A percentile compares a stretch with the other conserved stretches of the same genome.
These are phyloP conservation scores for Chaenocephalus aceratus DNA, from an alignment of 2,113 vertebrate species.

Conservation along the genomic window DNA sequence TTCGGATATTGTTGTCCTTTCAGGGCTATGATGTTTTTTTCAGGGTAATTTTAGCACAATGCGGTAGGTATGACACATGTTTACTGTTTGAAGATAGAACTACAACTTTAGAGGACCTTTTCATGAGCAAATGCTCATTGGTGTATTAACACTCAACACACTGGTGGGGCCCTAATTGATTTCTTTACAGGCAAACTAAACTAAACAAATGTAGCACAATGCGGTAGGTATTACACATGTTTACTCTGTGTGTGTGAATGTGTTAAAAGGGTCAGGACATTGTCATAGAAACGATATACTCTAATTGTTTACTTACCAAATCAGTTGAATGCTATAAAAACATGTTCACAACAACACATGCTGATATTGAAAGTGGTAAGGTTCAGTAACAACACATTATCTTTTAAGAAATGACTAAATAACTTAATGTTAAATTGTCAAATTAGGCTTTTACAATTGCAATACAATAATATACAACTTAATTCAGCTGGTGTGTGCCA, in stretches of 20 bases:
- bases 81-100: too few species aligned
- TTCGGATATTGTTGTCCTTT: background rate
- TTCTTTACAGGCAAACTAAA: too few species aligned
- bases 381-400: background rate
- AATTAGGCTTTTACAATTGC: background rate
- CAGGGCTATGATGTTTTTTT: background rate
- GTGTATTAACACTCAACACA: too few species aligned
- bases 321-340: background rate
- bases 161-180: too few species aligned
- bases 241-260: background rate
- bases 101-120: too few species aligned
- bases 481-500: too few species aligned
- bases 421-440: background rate
- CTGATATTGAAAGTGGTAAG: background rate
- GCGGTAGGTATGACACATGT: background rate
- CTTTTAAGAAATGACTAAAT: background rate
- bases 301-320: background rate
- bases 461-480: background rate
- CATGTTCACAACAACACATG: background rate
- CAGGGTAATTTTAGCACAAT: background rate
- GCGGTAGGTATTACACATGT: background rate
- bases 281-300: slow-evolving; percentile 5
- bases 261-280: background rate
- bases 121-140: too few species aligned
- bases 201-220: background rate